Evolutionary conservation across 2,888 invertebrate species (phyloP), one percentile per base, ranked within the genome.

Genomic region (Anthophora plumipes): DNA sequence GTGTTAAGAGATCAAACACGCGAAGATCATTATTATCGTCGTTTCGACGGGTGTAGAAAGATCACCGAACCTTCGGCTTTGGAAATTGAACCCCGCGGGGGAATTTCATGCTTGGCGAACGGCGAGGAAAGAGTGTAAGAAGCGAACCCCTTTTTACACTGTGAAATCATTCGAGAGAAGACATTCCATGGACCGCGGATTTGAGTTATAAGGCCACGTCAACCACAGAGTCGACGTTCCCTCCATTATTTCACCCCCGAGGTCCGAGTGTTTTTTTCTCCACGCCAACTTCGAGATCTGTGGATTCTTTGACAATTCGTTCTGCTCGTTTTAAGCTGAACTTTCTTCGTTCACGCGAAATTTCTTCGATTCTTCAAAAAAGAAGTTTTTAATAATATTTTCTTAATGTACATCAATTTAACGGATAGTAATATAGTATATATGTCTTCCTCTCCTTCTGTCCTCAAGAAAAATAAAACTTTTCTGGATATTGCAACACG

Each of bases 41-140:
- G 82, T 69, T 68, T 74, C 61, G 64, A 61, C 71, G 73, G 57
- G 43, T 52, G 70, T 67, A 83, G n/a, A 87, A 82, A 80, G 82
- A 46, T 83, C 84, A 89, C 90, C 85, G 85, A 90, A 90, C 78
- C 90, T 88, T 88, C 84, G 87, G 83, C 73, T 82, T 25, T 41
- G 46, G 25, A 31, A 80, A 86, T 80, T 80, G 80, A 76, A 76
- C n/a, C 20, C 48, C 17, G 1, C 17, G 12, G 22, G 50, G 50
- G 39, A 52, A 37, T 66, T 22, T 39, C 54, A 25, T 14, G 52
- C 37, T 37, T 22, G 17, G 41, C 31, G 63, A n/a, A 57, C 17
- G 52, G 9, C 12, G 52, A 20, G 46, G 20, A 39, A 48, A 39
- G 66, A 25, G 66, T n/a, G 66, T 48, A 66, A 72, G 66, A 72